Conservation (phyloP, 1,140 invertebrate genomes). For the Macrocentrus cingulum region DNA sequence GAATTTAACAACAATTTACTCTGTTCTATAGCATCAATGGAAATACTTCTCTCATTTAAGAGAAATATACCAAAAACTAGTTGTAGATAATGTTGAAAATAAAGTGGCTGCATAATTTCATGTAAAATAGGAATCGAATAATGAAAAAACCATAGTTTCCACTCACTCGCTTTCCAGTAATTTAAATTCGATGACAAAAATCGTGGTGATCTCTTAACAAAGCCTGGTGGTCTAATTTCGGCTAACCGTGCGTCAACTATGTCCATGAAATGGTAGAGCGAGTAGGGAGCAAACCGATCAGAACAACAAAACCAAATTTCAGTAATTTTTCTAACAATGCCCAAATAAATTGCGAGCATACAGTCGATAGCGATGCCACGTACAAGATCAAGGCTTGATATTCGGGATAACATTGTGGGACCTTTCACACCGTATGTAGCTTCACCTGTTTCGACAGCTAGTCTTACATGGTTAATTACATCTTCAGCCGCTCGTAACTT, state of each 20-base stretch:
- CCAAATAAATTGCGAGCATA: conserved; percentile 12
- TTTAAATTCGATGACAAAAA: conserved; percentile 29
- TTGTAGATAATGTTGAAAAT: conserved; percentile 30
- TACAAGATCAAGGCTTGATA: no score
- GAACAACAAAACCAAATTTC: conserved; percentile 20
- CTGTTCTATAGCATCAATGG: conserved; percentile 16
- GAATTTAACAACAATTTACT: conserved; percentile 14
- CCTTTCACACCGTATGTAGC: no score
- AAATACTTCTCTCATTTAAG: conserved; percentile 22
- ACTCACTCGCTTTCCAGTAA: conserved; percentile 21
- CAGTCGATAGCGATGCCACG: conserved; percentile 8
- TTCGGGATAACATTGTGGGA: no score
- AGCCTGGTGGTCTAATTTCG: conserved; percentile 23
- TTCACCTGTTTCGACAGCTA: no score
- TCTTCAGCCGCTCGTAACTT: no score
- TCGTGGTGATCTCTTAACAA: conserved; percentile 24
- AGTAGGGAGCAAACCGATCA: conserved; percentile 19
- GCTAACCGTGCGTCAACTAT: conserved; percentile 17
- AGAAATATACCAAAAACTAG: conserved; percentile 26
- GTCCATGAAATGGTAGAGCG: conserved; percentile 7
- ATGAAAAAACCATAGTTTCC: conserved; percentile 14
- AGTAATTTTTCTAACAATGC: conserved; percentile 6
- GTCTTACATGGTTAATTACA: no score
- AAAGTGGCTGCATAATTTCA: conserved; percentile 16
- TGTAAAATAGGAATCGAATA: conserved; percentile 19